Percentiles rank a stretch among this genome's conserved stretches.
phyloP scores from a whole-genome alignment of 2,888 invertebrate genomes.

The Phaonia tiefii region DNA sequence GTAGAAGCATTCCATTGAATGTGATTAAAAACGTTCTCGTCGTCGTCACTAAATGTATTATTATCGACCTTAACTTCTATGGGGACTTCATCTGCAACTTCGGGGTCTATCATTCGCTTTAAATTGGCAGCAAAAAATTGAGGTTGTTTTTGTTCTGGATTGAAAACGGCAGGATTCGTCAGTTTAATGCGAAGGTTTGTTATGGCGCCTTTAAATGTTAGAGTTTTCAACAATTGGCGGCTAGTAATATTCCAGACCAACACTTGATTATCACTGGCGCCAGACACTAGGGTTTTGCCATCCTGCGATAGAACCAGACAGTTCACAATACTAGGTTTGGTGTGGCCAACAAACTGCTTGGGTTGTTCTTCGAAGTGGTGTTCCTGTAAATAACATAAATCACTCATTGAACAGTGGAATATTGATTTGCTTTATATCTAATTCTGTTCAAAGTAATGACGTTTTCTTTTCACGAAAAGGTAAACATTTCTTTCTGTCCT shows the following conservation, averaged over 20 bases:
- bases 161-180: constrained; percentile 83
- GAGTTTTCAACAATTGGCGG: constrained; percentile 86
- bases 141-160: constrained; percentile 82
- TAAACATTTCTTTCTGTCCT: too few relatives aligned
- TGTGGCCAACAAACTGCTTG: constrained; percentile 85
- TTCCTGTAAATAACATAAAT: constrained; percentile 78
- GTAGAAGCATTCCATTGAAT: neutral
- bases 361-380: constrained; percentile 83
- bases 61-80: constrained; percentile 80
- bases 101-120: constrained; percentile 83
- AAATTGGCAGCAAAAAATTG: constrained; percentile 83
- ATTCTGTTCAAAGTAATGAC: too few relatives aligned
- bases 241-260: constrained; percentile 91
- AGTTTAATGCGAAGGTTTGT: constrained; percentile 86
- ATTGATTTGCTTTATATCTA: too few relatives aligned
- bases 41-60: constrained; percentile 52
- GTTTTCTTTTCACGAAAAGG: too few relatives aligned
- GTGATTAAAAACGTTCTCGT: neutral
- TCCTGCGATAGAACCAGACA: constrained; percentile 88
- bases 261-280: constrained; percentile 87
- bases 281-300: constrained; percentile 87
- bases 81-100: constrained; percentile 74
- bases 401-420: too few relatives aligned
- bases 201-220: constrained; percentile 88
- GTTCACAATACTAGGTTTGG: constrained; percentile 83